Percentiles rank a stretch among this genome's conserved stretches.
phyloP scores from a whole-genome alignment of 1,140 invertebrate genomes.

The Tetranychus urticae region DNA sequence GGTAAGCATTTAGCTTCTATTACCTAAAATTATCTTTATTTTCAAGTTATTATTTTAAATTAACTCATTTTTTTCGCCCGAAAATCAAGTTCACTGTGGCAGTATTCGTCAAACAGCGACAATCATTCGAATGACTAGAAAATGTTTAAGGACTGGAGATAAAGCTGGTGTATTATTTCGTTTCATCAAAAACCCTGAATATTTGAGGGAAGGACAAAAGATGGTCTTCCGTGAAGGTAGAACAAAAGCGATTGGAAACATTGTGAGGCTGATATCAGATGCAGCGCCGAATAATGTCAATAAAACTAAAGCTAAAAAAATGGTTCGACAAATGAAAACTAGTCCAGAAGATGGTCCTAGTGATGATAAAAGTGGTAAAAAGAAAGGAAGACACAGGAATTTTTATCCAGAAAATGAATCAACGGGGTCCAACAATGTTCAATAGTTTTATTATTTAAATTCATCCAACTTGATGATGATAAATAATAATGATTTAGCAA shows the following conservation, averaged over 20 bases:
- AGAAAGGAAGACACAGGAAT: no score
- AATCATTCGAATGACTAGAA: conserved; percentile 80
- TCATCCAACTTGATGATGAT: no score
- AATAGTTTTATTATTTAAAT: no score
- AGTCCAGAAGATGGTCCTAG: not conserved
- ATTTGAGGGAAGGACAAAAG: conserved; percentile 64
- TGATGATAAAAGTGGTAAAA: not conserved
- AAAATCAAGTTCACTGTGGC: conserved; percentile 61
- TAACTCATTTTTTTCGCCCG: not conserved
- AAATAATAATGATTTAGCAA: no score
- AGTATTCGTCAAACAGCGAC: conserved; percentile 93
- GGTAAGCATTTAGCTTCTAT: conserved; percentile 28
- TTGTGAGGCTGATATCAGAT: conserved; percentile 19
- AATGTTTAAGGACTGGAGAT: conserved; percentile 88
- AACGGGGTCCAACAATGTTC: no score
- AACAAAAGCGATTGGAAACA: conserved; percentile 72
- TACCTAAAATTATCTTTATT: not conserved
- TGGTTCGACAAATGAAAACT: conserved; percentile 1
- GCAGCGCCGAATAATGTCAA: conserved; percentile 2
- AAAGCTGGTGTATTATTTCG: conserved; percentile 83
- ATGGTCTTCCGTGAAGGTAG: conserved; percentile 91
- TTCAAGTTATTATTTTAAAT: no score
- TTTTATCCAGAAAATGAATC: no score
- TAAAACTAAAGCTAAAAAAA: conserved; percentile 12
- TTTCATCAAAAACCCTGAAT: conserved; percentile 98